These are phyloP conservation scores for Xenentodon cancila DNA, from an alignment of 2,797 vertebrate species.

Conservation along the genomic window DNA sequence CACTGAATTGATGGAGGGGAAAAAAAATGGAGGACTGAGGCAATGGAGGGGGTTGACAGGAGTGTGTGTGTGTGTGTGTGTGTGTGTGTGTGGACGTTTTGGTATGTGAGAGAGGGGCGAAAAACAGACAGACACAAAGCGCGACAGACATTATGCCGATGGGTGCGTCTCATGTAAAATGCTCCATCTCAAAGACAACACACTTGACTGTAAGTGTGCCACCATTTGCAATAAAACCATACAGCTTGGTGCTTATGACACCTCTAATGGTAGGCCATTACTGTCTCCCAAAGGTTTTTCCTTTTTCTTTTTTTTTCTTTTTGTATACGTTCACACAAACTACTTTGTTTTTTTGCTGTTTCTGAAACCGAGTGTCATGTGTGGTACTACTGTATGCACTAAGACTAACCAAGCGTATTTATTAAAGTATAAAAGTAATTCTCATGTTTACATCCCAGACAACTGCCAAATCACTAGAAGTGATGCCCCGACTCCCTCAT, in stretches of 20 bases:
- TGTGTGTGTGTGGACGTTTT: slow-evolving; percentile 40
- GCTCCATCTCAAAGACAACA: slow-evolving; percentile 68
- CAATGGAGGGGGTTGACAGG: slow-evolving; percentile 66
- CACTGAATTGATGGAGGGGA: slow-evolving; percentile 83
- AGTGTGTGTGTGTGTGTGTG: slow-evolving; percentile 41
- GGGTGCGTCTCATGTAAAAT: slow-evolving; percentile 70
- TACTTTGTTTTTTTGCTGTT: slow-evolving; percentile 47
- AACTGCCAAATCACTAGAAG: slow-evolving; percentile 25
- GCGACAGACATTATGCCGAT: slow-evolving; percentile 60
- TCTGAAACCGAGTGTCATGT: slow-evolving; percentile 48
- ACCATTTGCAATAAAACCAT: slow-evolving; percentile 53
- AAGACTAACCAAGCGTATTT: slow-evolving; percentile 4
- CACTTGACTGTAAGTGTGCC: slow-evolving; percentile 64
- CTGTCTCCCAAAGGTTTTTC: slow-evolving; percentile 53
- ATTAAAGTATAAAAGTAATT: slow-evolving; percentile 37
- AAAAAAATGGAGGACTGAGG: slow-evolving; percentile 71
- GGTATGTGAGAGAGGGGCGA: slow-evolving; percentile 30
- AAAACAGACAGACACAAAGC: slow-evolving; percentile 28
- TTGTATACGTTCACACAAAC: slow-evolving; percentile 13
- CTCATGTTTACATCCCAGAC: slow-evolving; percentile 26
- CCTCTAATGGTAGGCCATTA: slow-evolving; percentile 70
- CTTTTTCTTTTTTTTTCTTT: slow-evolving; percentile 1
- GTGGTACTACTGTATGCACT: slow-evolving; percentile 21
- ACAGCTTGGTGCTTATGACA: slow-evolving; percentile 63
- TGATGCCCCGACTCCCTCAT: too few relatives aligned